These are phyloP conservation scores for Cassiopea xamachana DNA, from an alignment of 30 jellyfish, hydroid and myxozoan genomes.

Conservation along the genomic window DNA sequence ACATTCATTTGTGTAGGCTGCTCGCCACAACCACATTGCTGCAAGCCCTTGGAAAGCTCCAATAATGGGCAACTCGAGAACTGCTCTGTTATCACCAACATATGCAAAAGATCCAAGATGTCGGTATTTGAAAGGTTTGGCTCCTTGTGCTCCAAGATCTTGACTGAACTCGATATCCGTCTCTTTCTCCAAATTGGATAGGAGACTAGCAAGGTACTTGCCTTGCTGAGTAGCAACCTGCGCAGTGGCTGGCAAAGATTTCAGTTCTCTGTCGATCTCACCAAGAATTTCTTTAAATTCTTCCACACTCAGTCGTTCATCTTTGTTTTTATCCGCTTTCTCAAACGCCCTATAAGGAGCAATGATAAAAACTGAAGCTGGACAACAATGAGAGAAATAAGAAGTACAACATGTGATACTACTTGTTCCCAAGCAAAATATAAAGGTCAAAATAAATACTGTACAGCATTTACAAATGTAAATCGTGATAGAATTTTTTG, in stretches of 20 bases:
- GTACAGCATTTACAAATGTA: too few species aligned
- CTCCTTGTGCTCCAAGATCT: conserved; percentile 51
- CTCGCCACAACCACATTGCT: conserved; percentile 93
- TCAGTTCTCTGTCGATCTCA: conserved; percentile 67
- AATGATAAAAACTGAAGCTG: not conserved
- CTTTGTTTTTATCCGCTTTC: conserved; percentile 59
- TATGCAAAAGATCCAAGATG: conserved; percentile 90
- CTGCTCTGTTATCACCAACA: conserved; percentile 88
- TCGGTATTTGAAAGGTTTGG: conserved; percentile 70
- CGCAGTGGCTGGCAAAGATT: conserved; percentile 88
- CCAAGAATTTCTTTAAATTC: conserved; percentile 52
- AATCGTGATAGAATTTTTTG: too few species aligned
- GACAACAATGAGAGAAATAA: not conserved
- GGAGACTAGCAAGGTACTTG: conserved; percentile 77
- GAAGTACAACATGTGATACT: not conserved
- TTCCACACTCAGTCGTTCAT: conserved; percentile 58
- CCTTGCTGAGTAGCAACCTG: conserved; percentile 95
- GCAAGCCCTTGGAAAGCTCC: conserved; percentile 78
- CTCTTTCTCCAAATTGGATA: conserved; percentile 23
- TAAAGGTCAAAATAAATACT: too few species aligned
- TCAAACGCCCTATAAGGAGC: conserved; percentile 48
- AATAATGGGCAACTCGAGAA: conserved; percentile 73
- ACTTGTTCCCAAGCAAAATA: too few species aligned
- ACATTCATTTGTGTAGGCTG: conserved; percentile 89
- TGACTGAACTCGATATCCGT: conserved; percentile 28